Conservation (phyloP, 2,888 invertebrate species). For the Serrognathus titanus region DNA sequence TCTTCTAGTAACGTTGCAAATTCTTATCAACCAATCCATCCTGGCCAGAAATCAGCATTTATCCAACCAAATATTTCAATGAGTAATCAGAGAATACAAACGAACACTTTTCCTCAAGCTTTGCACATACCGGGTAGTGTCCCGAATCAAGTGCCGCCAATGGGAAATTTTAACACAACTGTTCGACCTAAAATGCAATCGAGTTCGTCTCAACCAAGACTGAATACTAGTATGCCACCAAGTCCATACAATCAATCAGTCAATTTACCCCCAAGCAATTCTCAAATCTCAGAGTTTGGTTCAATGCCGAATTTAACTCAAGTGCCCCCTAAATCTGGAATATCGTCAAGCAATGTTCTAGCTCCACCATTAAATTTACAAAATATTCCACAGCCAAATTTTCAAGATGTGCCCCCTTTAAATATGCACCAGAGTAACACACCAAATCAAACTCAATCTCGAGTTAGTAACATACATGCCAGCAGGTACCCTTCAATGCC, state of each 20-base stretch:
- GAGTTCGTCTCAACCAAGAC: slow-evolving; percentile 13
- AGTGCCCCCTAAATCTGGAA: background rate
- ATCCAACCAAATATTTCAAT: background rate
- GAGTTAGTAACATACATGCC: no score
- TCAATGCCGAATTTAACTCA: slow-evolving; percentile 17
- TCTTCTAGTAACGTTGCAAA: no score
- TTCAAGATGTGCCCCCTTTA: no score
- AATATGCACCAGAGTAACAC: no score
- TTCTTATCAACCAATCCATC: no score
- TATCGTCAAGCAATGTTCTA: background rate
- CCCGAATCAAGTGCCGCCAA: background rate
- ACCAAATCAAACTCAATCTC: no score
- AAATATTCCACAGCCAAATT: no score
- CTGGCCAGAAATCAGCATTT: background rate
- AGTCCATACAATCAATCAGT: background rate
- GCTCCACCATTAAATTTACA: no score
- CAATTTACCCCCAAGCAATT: background rate
- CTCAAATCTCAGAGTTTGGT: slow-evolving; percentile 11
- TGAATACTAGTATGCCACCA: slow-evolving; percentile 2
- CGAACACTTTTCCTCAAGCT: background rate
- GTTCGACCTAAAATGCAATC: slow-evolving; percentile 11
- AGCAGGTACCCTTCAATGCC: background rate
- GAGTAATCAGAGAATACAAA: background rate
- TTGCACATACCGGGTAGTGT: background rate
- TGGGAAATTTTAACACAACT: background rate